A percentile compares a stretch with the other conserved stretches of the same genome.
phyloP scores from a whole-genome alignment of 2,113 vertebrate species.

The Chaetorhynchus papuensis region DNA sequence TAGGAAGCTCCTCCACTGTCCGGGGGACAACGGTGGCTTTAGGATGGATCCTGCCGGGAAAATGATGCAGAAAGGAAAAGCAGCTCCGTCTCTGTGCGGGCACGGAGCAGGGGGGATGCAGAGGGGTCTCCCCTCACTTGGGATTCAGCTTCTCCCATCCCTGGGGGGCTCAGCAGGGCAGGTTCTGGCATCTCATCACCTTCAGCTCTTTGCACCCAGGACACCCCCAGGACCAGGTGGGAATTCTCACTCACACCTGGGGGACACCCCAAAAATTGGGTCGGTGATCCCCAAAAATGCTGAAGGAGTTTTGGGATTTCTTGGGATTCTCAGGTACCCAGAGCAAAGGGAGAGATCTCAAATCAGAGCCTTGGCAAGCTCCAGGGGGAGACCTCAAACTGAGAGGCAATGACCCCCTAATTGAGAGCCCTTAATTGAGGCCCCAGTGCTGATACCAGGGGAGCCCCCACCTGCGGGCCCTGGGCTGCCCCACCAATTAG shows the following conservation, averaged over 20 bases:
- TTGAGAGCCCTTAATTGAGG: too few relatives aligned
- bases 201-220: background rate
- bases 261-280: background rate
- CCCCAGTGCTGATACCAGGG: accelerated
- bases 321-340: background rate
- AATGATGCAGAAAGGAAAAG: background rate
- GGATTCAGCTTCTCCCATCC: background rate
- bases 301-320: background rate
- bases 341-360: background rate
- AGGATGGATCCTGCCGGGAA: background rate
- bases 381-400: background rate
- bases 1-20: background rate
- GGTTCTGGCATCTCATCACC: background rate
- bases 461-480: accelerated
- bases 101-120: background rate
- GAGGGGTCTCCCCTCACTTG: background rate
- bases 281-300: background rate
- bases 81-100: accelerated
- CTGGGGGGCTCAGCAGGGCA: background rate
- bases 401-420: background rate
- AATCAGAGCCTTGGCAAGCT: background rate
- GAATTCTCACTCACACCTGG: background rate
- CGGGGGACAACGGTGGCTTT: background rate
- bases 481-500: background rate
- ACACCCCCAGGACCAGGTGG: background rate